Evolutionary conservation across 1,140 invertebrate species (phyloP).

Genomic region (Plectrocnemia conspersa): DNA sequence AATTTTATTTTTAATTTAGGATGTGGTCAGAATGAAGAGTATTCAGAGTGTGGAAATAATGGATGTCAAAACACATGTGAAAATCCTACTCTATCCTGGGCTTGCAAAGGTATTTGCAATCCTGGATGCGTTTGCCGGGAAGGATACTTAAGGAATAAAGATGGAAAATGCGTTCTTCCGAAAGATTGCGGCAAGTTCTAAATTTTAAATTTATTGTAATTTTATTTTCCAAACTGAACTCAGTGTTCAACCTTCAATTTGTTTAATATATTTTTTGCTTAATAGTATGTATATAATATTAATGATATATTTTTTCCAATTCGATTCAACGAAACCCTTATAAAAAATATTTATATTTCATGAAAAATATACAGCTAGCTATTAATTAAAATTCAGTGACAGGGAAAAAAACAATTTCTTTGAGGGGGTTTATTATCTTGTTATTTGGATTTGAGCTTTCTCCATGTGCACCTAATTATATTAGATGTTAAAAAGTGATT

Average conservation of each 20-base stretch:
- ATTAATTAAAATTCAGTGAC: too few species aligned
- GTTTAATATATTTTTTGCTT: neutral
- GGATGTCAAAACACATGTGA: neutral
- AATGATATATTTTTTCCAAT: neutral
- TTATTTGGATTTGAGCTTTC: too few species aligned
- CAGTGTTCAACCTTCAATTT: neutral
- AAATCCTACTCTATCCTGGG: neutral
- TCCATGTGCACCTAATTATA: too few species aligned
- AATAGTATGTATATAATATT: neutral
- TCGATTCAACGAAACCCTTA: too few species aligned
- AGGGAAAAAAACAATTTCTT: too few species aligned
- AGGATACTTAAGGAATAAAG: slow-evolving; percentile 14
- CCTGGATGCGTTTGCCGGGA: slow-evolving; percentile 9
- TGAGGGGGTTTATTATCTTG: too few species aligned
- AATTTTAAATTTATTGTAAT: neutral
- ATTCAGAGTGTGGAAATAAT: slow-evolving; percentile 4
- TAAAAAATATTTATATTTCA: too few species aligned
- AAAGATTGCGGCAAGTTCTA: slow-evolving; percentile 4
- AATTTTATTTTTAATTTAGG: neutral
- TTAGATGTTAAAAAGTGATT: too few species aligned
- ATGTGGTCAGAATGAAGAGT: slow-evolving; percentile 9
- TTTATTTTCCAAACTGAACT: neutral
- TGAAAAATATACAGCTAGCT: too few species aligned
- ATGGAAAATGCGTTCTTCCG: slow-evolving; percentile 1
- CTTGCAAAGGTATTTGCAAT: neutral